These are phyloP conservation scores for Physella acuta DNA, from an alignment of 1,140 invertebrate genomes.

Conservation along the genomic window DNA sequence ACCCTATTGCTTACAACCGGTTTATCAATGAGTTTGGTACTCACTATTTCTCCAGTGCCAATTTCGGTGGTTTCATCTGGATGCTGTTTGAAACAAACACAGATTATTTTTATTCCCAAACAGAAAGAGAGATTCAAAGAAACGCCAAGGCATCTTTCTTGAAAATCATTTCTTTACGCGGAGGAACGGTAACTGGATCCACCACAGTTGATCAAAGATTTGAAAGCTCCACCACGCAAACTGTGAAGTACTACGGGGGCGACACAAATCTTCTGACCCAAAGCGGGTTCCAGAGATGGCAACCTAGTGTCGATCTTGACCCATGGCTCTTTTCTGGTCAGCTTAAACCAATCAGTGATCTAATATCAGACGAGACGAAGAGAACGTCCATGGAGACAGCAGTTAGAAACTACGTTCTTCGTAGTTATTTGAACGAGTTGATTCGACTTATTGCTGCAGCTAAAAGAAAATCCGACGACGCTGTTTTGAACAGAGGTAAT, in stretches of 20 bases:
- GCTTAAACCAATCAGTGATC: slow-evolving; percentile 20
- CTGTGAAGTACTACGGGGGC: slow-evolving; percentile 19
- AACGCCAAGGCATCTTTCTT: slow-evolving; percentile 30
- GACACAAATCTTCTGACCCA: slow-evolving; percentile 18
- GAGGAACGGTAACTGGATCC: slow-evolving; percentile 1
- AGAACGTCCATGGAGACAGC: neutral
- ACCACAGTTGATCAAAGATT: slow-evolving; percentile 21
- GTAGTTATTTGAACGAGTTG: slow-evolving; percentile 12
- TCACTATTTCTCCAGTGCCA: slow-evolving; percentile 25
- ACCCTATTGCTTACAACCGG: slow-evolving; percentile 16
- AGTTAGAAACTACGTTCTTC: slow-evolving; percentile 4
- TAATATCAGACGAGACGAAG: slow-evolving; percentile 9
- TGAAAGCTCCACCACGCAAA: neutral
- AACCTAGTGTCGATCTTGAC: slow-evolving; percentile 16
- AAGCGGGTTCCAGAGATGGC: slow-evolving; percentile 7
- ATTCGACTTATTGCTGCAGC: neutral
- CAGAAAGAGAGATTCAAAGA: slow-evolving; percentile 13
- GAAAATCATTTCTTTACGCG: slow-evolving; percentile 22
- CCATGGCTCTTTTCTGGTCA: slow-evolving; percentile 25
- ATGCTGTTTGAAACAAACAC: slow-evolving; percentile 16
- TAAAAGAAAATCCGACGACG: neutral
- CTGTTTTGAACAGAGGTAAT: neutral
- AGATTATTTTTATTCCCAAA: slow-evolving; percentile 12
- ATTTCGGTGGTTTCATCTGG: slow-evolving; percentile 27
- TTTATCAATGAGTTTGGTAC: slow-evolving; percentile 31